phyloP scores from a whole-genome alignment of 2,797 vertebrate genomes.

The Enteromius treurensis region DNA sequence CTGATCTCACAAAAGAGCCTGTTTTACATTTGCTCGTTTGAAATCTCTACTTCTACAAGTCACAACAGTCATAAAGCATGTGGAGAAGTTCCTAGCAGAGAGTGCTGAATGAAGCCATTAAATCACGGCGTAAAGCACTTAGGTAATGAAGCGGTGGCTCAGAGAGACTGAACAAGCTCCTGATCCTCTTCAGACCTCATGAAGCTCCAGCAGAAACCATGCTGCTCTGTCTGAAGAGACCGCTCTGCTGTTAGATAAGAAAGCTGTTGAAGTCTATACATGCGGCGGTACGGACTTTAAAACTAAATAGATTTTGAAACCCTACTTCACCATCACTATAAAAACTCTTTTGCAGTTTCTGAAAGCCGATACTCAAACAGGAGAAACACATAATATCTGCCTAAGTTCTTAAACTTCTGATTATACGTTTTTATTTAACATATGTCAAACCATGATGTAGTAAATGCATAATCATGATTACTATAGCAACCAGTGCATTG shows the following conservation, averaged over 20 bases:
- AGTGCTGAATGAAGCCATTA: constrained; percentile 67
- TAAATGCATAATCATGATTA: no score
- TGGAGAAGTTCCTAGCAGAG: constrained; percentile 50
- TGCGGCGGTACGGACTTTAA: no score
- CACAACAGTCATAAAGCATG: constrained; percentile 60
- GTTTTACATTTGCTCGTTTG: constrained; percentile 57
- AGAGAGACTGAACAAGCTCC: constrained; percentile 20
- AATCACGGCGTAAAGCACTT: constrained; percentile 69
- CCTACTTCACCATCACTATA: no score
- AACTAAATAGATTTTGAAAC: no score
- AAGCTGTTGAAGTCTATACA: background rate
- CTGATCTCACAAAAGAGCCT: constrained; percentile 48
- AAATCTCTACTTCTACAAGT: constrained; percentile 52
- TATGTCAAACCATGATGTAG: no score
- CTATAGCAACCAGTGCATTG: no score
- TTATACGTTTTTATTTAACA: no score
- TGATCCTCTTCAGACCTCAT: background rate
- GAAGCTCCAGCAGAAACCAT: background rate
- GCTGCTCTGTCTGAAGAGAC: background rate
- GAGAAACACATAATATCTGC: no score
- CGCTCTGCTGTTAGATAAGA: background rate
- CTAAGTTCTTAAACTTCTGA: no score
- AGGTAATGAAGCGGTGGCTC: constrained; percentile 63
- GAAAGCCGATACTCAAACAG: no score
- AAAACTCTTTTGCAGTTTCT: no score